Conservation (phyloP, 1,140 invertebrate species). For the Cylas formicarius region DNA sequence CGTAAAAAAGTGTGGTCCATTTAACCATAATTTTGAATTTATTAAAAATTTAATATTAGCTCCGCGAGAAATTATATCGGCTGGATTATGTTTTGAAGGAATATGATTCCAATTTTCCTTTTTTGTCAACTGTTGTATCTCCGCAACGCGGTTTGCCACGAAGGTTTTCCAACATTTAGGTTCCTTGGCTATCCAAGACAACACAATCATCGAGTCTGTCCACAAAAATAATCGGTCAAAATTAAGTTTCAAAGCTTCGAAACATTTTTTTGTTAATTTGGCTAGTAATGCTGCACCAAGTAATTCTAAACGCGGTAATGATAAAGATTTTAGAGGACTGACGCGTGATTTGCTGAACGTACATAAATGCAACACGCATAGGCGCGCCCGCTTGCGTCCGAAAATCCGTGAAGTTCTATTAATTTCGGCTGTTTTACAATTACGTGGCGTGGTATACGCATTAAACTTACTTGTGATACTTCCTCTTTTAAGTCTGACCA, state of each 20-base stretch:
- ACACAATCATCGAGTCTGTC: conserved; percentile 40
- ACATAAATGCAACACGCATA: conserved; percentile 6
- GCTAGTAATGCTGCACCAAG: conserved; percentile 13
- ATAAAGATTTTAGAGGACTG: conserved; percentile 13
- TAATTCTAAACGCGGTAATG: conserved; percentile 19
- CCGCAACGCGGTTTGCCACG: conserved; percentile 37
- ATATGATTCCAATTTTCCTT: conserved; percentile 41
- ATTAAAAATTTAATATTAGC: conserved; percentile 3
- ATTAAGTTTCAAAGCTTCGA: too few relatives aligned
- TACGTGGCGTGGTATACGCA: conserved; percentile 8
- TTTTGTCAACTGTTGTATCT: conserved; percentile 30
- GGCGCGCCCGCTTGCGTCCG: conserved; percentile 20
- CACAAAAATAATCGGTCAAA: too few relatives aligned
- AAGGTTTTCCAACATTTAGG: conserved; percentile 36
- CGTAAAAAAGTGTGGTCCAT: conserved; percentile 18
- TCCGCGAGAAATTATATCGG: conserved; percentile 35
- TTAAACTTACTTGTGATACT: conserved; percentile 10
- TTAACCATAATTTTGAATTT: conserved; percentile 22
- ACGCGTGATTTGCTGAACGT: conserved; percentile 13
- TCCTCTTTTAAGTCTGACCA: conserved; percentile 6
- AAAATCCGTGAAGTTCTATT: conserved; percentile 3
- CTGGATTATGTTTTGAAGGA: conserved; percentile 33
- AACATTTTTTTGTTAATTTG: too few relatives aligned
- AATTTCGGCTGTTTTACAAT: neutral
- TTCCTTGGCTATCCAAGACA: conserved; percentile 36